Base-by-base conservation (phyloP, 2,888 invertebrate species). In the Dryococelus australis region DNA sequence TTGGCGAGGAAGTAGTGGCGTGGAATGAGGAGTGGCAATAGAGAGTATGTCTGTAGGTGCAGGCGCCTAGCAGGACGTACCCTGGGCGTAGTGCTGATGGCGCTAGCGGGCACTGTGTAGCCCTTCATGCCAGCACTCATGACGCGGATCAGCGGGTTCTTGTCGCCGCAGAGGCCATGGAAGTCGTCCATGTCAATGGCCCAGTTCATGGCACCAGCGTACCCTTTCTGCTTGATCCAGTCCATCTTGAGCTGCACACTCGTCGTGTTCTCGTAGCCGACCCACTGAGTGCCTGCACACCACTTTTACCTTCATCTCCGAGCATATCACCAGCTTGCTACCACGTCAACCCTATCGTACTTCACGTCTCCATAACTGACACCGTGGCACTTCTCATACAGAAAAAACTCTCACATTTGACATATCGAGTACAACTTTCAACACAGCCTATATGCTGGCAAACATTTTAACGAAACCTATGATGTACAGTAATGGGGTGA, bases 171-270 rank as follows among this genome's bases (percentile, higher is more conserved):
- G 0, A 97, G 91, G 0, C 97, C 97, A 88, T 94, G 94, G 91
- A 97, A 98, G 92, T 98, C 98, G 88, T 98, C 98, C 97, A 98
- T 97, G 90, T 97, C 97, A 85, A 98, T 96, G 43, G 98, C 98
- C 98, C 98, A 98, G 27, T 95, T 96, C 98, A 98, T 98, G 0
- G 97, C 97, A 0, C 98, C 98, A 0, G 96, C 96, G 90, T 96
- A 97, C 0, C 97, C 97, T 91, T 96, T 97, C 87, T 94, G 91
- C 91, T 96, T 97, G 90, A 98, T 96, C 93, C 95, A 98, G 91
- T 98, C 96, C 97, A 98, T 97, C 93, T 98, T 98, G 90, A 97
- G 96, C 92, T 97, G 96, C 0, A 98, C 94, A 90, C 97, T 97
- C 90, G 94, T 94, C 0, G 95, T 94, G 91, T 97, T 95, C 91